Conservation (phyloP, 1,140 invertebrate genomes). For the Ceratina japonica region DNA sequence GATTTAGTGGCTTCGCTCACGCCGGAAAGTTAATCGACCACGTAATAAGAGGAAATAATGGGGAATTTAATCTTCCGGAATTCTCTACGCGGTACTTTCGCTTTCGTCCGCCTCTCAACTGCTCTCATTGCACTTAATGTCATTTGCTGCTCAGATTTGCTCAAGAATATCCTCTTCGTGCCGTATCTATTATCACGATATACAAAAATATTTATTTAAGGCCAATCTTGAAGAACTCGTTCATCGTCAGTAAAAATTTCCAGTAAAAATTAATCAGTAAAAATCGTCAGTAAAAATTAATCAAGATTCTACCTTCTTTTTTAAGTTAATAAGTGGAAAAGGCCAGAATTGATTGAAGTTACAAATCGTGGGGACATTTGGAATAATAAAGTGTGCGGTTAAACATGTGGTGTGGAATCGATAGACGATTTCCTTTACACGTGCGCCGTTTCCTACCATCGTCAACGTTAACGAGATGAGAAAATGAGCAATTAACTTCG, state of each 20-base stretch:
- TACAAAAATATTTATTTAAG: not conserved
- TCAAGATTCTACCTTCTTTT: too few relatives aligned
- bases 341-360: not conserved
- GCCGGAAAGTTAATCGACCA: slow-evolving; percentile 64
- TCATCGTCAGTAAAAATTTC: too few relatives aligned
- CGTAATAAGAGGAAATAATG: slow-evolving; percentile 61
- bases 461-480: slow-evolving; percentile 69
- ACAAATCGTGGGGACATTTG: not conserved
- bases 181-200: not conserved
- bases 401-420: slow-evolving; percentile 31
- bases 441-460: slow-evolving; percentile 28
- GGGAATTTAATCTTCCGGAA: slow-evolving; percentile 56
- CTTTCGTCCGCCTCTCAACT: not conserved
- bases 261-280: too few relatives aligned
- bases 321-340: too few relatives aligned
- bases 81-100: slow-evolving; percentile 28
- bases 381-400: not conserved
- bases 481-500: slow-evolving; percentile 73
- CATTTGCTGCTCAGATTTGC: not conserved
- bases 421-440: slow-evolving; percentile 54
- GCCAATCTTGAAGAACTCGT: not conserved
- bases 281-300: not conserved
- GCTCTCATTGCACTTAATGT: not conserved
- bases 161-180: not conserved
- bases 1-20: slow-evolving; percentile 53